A percentile compares a stretch with the other conserved stretches of the same genome.
Evolutionary conservation across 2,888 invertebrate genomes (phyloP).

Genomic region (Ischnura elegans): DNA sequence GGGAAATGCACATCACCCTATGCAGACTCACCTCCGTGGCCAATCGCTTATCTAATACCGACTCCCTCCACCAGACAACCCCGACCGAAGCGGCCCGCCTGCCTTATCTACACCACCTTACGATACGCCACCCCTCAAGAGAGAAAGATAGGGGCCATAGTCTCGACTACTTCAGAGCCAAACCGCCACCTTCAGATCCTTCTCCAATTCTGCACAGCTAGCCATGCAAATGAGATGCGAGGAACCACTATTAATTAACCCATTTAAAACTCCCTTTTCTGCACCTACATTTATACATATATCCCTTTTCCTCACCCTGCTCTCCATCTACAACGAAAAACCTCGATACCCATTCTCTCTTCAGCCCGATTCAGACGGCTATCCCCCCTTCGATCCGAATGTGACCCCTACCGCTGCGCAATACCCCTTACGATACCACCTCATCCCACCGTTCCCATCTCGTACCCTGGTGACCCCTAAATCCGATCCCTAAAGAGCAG

Average conservation of each 20-base stretch:
- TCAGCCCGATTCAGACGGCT: not conserved
- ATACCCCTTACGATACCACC: not conserved
- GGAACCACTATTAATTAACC: slow-evolving; percentile 67
- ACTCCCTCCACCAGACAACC: not conserved
- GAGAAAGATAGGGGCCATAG: not conserved
- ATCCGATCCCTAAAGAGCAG: slow-evolving; percentile 65
- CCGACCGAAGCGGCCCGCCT: not conserved
- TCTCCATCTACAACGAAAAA: not conserved
- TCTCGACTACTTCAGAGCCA: not conserved
- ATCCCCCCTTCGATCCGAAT: not conserved
- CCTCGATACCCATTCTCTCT: not conserved
- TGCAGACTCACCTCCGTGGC: slow-evolving; percentile 18
- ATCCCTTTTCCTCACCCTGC: not conserved
- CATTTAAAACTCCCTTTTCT: slow-evolving; percentile 65
- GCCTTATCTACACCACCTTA: not conserved
- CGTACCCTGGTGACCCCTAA: slow-evolving; percentile 54
- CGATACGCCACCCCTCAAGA: not conserved
- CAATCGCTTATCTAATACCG: slow-evolving; percentile 56
- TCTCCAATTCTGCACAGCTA: not conserved
- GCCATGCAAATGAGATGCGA: slow-evolving; percentile 55
- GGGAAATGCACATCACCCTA: slow-evolving; percentile 13
- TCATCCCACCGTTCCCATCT: not conserved
- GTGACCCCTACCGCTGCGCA: not conserved
- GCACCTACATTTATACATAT: not conserved
- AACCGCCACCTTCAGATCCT: not conserved